Evolutionary conservation across 1,140 invertebrate genomes (phyloP).

Genomic region (Schmidtea mediterranea): DNA sequence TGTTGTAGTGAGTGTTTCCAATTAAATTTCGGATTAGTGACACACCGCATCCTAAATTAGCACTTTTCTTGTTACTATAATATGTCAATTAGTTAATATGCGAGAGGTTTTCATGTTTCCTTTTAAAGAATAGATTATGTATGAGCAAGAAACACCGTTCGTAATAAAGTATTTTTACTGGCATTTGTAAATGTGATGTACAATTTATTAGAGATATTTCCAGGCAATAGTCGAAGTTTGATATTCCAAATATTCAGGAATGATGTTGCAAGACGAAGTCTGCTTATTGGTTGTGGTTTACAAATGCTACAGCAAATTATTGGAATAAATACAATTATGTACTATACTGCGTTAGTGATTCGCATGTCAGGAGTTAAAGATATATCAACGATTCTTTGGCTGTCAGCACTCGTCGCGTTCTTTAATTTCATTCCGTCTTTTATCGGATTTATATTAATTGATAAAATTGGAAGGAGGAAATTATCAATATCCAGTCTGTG

Average conservation of each 20-base stretch:
- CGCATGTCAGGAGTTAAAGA: constrained; percentile 30
- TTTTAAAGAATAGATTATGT: no score
- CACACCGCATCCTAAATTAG: no score
- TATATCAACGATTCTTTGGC: constrained; percentile 28
- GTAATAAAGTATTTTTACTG: no score
- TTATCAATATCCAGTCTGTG: constrained; percentile 30
- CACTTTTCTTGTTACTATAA: no score
- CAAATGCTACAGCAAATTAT: constrained; percentile 35
- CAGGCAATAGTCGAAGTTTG: constrained; percentile 33
- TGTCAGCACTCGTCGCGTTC: constrained; percentile 31
- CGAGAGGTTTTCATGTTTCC: no score
- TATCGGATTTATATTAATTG: constrained; percentile 34
- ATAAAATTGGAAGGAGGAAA: constrained; percentile 32
- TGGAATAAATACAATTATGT: constrained; percentile 41
- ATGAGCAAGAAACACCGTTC: no score
- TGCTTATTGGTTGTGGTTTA: constrained; percentile 34
- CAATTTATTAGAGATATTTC: constrained; percentile 34
- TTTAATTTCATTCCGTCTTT: constrained; percentile 35
- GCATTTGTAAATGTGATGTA: no score
- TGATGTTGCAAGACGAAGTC: constrained; percentile 28
- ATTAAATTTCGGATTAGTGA: no score
- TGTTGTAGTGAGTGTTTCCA: no score
- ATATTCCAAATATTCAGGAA: constrained; percentile 27
- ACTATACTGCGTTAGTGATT: constrained; percentile 38
- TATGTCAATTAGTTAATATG: no score